Evolutionary conservation across 2,797 vertebrate genomes (phyloP).

Genomic region (Acanthis flammea): DNA sequence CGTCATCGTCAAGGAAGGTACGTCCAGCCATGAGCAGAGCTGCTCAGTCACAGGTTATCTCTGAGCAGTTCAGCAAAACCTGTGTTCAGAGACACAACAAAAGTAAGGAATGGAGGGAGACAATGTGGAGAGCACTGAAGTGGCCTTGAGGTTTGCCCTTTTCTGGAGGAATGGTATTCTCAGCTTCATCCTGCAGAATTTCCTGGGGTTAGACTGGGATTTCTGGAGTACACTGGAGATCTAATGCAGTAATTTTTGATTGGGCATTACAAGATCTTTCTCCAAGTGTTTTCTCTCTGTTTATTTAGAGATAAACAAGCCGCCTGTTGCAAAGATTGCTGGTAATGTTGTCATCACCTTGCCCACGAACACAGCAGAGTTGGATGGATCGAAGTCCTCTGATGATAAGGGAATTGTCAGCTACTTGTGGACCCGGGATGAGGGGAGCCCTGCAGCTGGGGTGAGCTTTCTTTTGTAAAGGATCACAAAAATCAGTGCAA

Average conservation of each 20-base stretch:
- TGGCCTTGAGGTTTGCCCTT: background rate
- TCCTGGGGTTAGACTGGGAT: background rate
- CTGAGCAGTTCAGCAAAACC: background rate
- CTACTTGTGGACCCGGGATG: constrained; percentile 91
- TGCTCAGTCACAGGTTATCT: background rate
- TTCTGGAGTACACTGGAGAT: background rate
- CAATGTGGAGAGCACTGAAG: background rate
- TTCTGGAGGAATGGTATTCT: background rate
- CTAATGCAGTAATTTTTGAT: background rate
- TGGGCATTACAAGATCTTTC: background rate
- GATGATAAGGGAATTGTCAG: constrained; percentile 91
- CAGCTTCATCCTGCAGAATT: background rate
- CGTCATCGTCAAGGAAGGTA: constrained; percentile 93
- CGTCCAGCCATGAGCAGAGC: background rate
- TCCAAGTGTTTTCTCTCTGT: constrained; percentile 14
- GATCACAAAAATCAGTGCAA: background rate
- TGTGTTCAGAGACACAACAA: background rate
- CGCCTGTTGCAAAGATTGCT: constrained; percentile 84
- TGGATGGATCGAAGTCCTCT: constrained; percentile 90
- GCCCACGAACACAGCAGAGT: constrained; percentile 81
- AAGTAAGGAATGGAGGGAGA: background rate
- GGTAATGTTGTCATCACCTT: constrained; percentile 84
- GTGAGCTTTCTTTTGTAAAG: constrained; percentile 72
- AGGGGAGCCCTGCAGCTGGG: constrained; percentile 92
- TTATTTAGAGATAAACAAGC: constrained; percentile 87